Base-by-base conservation (phyloP, 2,113 vertebrate genomes). In the Uria aalge region DNA sequence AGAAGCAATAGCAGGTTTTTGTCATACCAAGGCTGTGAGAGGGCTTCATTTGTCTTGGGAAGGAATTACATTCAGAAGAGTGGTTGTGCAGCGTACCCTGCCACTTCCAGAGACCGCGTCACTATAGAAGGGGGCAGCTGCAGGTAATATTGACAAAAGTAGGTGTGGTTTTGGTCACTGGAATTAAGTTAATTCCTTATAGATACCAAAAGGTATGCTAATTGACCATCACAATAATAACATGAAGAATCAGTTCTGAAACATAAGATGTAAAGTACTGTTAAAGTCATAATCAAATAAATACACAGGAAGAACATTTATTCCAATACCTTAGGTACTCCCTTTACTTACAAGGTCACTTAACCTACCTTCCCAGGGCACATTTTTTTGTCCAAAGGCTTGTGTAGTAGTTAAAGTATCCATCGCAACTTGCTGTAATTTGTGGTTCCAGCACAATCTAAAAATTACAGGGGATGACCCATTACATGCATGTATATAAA, bases 21-120 rank as follows among this genome's bases (percentile, higher is more conserved):
- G 3, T 75, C 56, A 75, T 41, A 27, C 34, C 41, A 87, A 78
- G 55, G 73, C 47, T 76, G 60, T 14, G 34, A 90, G 52, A 73
- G 21, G 34, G 34, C 32, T 88, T 82, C 17, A 7, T 88, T 87
- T 72, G 43, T 79, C 62, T 45, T 41, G 27, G 20, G 57, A 45
- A 68, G 74, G 53, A 90, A n/a, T 88, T 60, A 3, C 2, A 0
- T 15, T 60, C 30, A 6, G 36, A 9, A 78, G 48, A 72, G 56
- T 8, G 19, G 22, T 1, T 56, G 38, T 68, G 45, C 48, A 38
- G 16, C 4, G 32, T 52, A 29, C 34, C 18, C 38, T 79, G 34
- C 26, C 2, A 5, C 45, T 53, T 30, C 17, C 41, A 23, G 30
- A 32, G 17, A 4, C 22, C 0, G 0, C 11, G 8, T 38, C 8